These are phyloP conservation scores for Blastomussa wellsi DNA, from an alignment of 92 coral and sea anemone genomes.

Conservation along the genomic window DNA sequence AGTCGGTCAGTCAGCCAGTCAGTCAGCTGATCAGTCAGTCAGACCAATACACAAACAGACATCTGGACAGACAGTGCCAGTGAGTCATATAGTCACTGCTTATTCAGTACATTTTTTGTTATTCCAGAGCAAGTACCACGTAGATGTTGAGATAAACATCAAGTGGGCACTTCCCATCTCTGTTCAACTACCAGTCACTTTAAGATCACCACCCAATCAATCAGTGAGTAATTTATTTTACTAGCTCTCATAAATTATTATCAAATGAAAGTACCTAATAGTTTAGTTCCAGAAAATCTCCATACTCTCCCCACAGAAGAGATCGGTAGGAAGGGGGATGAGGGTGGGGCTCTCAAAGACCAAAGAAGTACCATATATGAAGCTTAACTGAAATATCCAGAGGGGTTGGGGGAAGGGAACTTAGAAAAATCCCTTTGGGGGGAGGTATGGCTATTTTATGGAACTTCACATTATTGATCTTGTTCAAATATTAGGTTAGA, in stretches of 20 bases:
- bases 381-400: too few species aligned
- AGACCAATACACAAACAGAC: not conserved
- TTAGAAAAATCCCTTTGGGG: too few species aligned
- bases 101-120: not conserved
- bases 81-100: not conserved
- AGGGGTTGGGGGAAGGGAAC: too few species aligned
- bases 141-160: constrained; percentile 91
- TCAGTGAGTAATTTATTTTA: constrained; percentile 47
- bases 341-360: too few species aligned
- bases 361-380: too few species aligned
- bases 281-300: too few species aligned
- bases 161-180: constrained; percentile 87
- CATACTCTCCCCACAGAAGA: too few species aligned
- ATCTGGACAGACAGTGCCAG: not conserved
- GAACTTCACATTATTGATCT: too few species aligned
- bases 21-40: not conserved
- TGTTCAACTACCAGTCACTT: constrained; percentile 78
- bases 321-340: too few species aligned
- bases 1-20: not conserved
- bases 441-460: too few species aligned
- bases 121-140: constrained; percentile 83
- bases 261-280: too few species aligned
- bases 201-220: constrained; percentile 82
- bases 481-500: too few species aligned
- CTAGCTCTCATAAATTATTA: not conserved